A percentile compares a stretch with the other conserved stretches of the same genome.
Evolutionary conservation across 2,888 invertebrate species (phyloP).

Genomic region (Macrophya annulata): DNA sequence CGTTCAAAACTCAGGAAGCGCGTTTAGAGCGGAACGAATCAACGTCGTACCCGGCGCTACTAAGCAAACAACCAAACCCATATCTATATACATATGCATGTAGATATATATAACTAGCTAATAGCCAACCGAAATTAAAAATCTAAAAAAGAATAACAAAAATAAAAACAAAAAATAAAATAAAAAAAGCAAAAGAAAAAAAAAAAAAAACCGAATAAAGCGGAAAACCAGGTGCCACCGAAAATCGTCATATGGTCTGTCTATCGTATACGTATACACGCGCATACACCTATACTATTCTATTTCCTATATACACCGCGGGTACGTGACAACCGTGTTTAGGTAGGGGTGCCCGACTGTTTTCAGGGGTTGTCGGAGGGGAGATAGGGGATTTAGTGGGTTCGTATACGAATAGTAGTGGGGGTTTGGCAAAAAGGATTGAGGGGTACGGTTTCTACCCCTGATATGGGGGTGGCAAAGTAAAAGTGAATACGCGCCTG

Average conservation of each 20-base stretch:
- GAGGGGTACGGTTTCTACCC: conserved; percentile 56
- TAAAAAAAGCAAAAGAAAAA: conserved; percentile 59
- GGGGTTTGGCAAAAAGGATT: conserved; percentile 49
- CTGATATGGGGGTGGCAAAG: conserved; percentile 61
- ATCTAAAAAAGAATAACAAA: conserved; percentile 50
- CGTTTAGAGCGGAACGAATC: conserved; percentile 32
- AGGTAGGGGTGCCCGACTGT: conserved; percentile 59
- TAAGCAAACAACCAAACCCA: conserved; percentile 13
- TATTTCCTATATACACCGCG: conserved; percentile 60
- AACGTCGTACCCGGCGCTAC: background rate
- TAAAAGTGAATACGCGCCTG: conserved; percentile 74
- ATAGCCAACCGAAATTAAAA: conserved; percentile 41
- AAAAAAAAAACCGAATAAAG: conserved; percentile 66
- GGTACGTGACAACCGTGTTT: conserved; percentile 75
- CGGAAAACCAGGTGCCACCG: conserved; percentile 73
- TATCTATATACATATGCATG: background rate
- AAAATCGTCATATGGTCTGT: conserved; percentile 72
- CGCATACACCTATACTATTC: background rate
- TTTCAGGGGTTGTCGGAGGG: conserved; percentile 44
- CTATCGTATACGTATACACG: conserved; percentile 12
- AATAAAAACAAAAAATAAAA: no score
- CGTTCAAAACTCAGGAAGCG: conserved; percentile 19
- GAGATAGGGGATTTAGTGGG: conserved; percentile 52
- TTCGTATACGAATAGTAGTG: conserved; percentile 41
- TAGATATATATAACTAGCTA: background rate